Conservation (phyloP, 2,888 invertebrate species). For the Nebria brevicollis region DNA sequence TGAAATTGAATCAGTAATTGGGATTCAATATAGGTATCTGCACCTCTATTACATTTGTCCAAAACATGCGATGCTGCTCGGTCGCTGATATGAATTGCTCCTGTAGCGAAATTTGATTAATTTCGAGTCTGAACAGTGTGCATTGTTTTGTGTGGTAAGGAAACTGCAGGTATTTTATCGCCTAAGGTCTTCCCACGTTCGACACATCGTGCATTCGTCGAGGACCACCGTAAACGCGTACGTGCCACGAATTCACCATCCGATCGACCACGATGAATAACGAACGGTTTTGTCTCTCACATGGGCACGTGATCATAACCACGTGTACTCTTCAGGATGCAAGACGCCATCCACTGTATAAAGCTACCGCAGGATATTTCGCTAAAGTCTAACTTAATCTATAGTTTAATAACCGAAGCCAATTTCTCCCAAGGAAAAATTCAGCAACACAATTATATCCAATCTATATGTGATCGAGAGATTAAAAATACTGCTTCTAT, state of each 20-base stretch:
- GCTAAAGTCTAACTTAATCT: constrained; percentile 4
- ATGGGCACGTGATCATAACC: constrained; percentile 15
- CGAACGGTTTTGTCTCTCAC: constrained; percentile 26
- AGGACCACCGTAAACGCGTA: constrained; percentile 20
- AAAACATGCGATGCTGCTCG: not conserved
- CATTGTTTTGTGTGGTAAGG: constrained; percentile 25
- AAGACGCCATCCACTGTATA: constrained; percentile 8
- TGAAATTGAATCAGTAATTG: too few relatives aligned
- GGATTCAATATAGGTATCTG: too few relatives aligned
- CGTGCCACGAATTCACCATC: constrained; percentile 33
- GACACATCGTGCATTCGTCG: constrained; percentile 26
- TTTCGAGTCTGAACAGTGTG: not conserved
- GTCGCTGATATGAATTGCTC: not conserved
- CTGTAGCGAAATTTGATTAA: not conserved
- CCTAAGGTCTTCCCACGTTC: constrained; percentile 7
- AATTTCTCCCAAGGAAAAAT: not conserved
- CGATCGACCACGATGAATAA: constrained; percentile 13
- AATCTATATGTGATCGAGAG: not conserved
- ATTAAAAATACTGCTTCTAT: not conserved
- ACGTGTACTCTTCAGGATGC: constrained; percentile 1
- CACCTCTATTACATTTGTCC: not conserved
- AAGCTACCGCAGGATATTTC: constrained; percentile 11
- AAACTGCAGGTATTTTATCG: constrained; percentile 23
- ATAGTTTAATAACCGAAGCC: constrained; percentile 9
- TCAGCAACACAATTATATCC: constrained; percentile 3